Evolutionary conservation across 2,888 invertebrate species (phyloP), one percentile per base, ranked within the genome.

Genomic region (Polia nebulosa): DNA sequence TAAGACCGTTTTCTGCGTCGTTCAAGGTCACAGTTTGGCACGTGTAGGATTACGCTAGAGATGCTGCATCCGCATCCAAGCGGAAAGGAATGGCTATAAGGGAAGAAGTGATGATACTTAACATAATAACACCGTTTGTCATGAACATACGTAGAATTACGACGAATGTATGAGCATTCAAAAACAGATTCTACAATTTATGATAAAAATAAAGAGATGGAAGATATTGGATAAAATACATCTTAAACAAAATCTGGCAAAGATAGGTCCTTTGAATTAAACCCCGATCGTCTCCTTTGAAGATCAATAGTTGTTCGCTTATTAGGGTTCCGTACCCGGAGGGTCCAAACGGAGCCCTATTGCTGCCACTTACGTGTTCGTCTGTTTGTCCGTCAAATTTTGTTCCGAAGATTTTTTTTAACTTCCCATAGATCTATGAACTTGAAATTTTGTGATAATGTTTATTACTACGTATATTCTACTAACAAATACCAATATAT

Each of bases 71-170:
- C 32, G 55, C 51, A 45, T 11, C 39, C 32, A 13, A 77, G 51
- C 36, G 27, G 36, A 36, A 32, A 45, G 3, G 51, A 44, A 45
- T 39, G 25, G 29, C 17, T 15, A 15, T 34, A 22, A 34, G 44
- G 41, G 32, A 17, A 36, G 36, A 45, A 11, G 20, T 53, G 52
- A 15, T 0, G 15, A 6, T 44, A 17, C 17, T 68, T 68, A 68
- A n/a, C 76, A 76, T 44, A 67, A 45, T 45, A 76, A 25, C 29
- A 39, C 36, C 22, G 51, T 52, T 52, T 51, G n/a, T 61, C 39
- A 49, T 7, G 17, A 63, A 8, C 47, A 64, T 6, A 36, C 45
- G 20, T 36, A 20, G 17, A 63, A 36, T 60, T 53, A 51, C 5
- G 59, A 36, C 20, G 25, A 58, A 58, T 58, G 27, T 25, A 15